A percentile compares a stretch with the other conserved stretches of the same genome.
Evolutionary conservation across 2,113 vertebrate species (phyloP).

Genomic region (Dipodomys spectabilis): DNA sequence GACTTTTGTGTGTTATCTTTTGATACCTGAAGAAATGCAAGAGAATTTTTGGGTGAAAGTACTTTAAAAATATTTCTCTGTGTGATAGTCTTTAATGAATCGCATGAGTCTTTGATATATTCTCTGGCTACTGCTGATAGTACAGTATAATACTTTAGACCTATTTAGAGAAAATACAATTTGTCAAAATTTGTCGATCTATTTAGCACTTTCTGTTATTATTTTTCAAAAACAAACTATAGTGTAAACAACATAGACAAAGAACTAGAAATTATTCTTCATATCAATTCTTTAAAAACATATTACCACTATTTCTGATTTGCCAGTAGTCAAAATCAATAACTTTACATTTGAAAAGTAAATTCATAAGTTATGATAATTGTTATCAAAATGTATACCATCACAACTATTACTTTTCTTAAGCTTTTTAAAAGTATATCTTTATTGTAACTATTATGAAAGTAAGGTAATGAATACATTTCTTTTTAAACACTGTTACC

Average conservation of each 20-base stretch:
- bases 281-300: slow-evolving; percentile 45
- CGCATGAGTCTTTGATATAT: slow-evolving; percentile 28
- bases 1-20: neutral
- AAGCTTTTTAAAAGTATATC: neutral
- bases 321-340: neutral
- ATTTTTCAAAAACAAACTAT: neutral
- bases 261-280: neutral
- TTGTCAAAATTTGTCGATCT: neutral
- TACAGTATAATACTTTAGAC: neutral
- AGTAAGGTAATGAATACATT: too few relatives aligned
- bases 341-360: slow-evolving; percentile 41
- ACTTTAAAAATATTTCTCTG: slow-evolving; percentile 43
- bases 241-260: neutral
- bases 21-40: slow-evolving; percentile 22
- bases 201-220: neutral
- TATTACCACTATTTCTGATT: neutral
- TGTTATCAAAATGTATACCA: neutral
- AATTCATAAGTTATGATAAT: slow-evolving; percentile 47
- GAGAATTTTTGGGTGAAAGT: slow-evolving; percentile 13
- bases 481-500: too few relatives aligned
- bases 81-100: slow-evolving; percentile 24
- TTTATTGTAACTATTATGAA: too few relatives aligned
- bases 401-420: slow-evolving; percentile 17
- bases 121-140: slow-evolving; percentile 38
- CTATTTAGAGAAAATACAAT: neutral